Percentiles rank a stretch among this genome's conserved stretches.
These are phyloP conservation scores for Phyllopteryx taeniolatus DNA, from an alignment of 2,113 vertebrate species.

Conservation along the genomic window DNA sequence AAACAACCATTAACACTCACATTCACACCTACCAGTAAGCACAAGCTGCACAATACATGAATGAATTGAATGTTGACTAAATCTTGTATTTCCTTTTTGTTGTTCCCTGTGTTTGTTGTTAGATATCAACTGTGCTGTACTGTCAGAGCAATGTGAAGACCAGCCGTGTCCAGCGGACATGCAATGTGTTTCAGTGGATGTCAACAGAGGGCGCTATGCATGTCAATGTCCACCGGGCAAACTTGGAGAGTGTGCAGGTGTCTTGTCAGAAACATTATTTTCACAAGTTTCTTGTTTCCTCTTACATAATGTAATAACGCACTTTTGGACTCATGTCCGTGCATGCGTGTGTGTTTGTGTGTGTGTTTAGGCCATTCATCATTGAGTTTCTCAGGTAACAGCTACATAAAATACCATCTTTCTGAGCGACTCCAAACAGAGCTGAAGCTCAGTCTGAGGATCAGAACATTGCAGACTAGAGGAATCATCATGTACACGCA, in stretches of 20 bases:
- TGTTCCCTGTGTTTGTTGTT: constrained; percentile 11
- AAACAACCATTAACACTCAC: no score
- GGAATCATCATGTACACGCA: constrained; percentile 94
- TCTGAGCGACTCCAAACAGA: constrained; percentile 83
- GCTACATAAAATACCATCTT: constrained; percentile 94
- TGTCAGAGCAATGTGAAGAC: constrained; percentile 83
- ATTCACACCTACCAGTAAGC: no score
- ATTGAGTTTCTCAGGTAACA: constrained; percentile 95
- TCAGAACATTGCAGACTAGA: constrained; percentile 89
- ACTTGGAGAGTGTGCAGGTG: constrained; percentile 94
- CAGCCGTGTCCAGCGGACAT: constrained; percentile 91
- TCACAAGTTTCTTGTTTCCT: background rate
- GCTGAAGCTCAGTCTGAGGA: constrained; percentile 88
- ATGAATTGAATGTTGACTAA: background rate
- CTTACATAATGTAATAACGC: background rate
- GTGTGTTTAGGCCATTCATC: constrained; percentile 86
- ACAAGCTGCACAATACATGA: background rate
- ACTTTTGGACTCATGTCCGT: background rate
- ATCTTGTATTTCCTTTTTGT: background rate
- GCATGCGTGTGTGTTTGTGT: background rate
- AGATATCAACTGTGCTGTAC: constrained; percentile 86
- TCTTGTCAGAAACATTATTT: background rate
- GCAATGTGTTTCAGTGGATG: constrained; percentile 88
- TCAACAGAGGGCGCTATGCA: constrained; percentile 80
- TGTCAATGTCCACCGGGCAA: constrained; percentile 96